Conservation (phyloP, 2,888 invertebrate species). For the Cecidostiba fungosa region DNA sequence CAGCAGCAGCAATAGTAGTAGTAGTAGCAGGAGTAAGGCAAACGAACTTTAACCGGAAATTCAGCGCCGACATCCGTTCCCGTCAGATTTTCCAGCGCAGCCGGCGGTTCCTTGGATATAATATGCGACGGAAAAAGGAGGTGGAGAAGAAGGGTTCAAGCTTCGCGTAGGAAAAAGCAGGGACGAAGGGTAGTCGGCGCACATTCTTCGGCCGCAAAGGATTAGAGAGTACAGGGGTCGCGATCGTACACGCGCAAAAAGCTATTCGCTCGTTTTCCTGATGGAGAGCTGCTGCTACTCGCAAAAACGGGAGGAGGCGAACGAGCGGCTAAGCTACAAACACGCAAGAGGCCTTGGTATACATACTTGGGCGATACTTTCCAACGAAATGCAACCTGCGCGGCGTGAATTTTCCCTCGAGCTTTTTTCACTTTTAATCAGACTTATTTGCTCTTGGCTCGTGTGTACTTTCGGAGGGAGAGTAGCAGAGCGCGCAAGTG, state of each 20-base stretch:
- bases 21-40: not conserved
- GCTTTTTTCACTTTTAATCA: slow-evolving; percentile 5
- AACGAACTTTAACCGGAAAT: slow-evolving; percentile 66
- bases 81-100: slow-evolving; percentile 67
- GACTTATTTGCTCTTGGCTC: slow-evolving; percentile 5
- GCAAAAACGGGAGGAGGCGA: slow-evolving; percentile 43
- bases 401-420: not conserved
- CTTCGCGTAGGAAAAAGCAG: not conserved
- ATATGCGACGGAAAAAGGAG: slow-evolving; percentile 36
- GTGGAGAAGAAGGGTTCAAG: not conserved
- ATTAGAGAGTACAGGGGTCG: slow-evolving; percentile 37
- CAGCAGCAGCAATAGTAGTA: slow-evolving; percentile 42
- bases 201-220: slow-evolving; percentile 54
- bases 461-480: not conserved
- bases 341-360: slow-evolving; percentile 23
- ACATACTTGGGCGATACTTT: not conserved
- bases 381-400: not conserved
- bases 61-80: slow-evolving; percentile 66
- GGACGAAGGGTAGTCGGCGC: not conserved
- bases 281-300: slow-evolving; percentile 26
- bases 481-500: not conserved
- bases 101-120: slow-evolving; percentile 29
- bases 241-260: slow-evolving; percentile 57
- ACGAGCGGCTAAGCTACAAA: slow-evolving; percentile 18
- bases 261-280: slow-evolving; percentile 56